A percentile compares a stretch with the other conserved stretches of the same genome.
phyloP scores from a whole-genome alignment of 1,140 invertebrate genomes.

The Homalodisca vitripennis region DNA sequence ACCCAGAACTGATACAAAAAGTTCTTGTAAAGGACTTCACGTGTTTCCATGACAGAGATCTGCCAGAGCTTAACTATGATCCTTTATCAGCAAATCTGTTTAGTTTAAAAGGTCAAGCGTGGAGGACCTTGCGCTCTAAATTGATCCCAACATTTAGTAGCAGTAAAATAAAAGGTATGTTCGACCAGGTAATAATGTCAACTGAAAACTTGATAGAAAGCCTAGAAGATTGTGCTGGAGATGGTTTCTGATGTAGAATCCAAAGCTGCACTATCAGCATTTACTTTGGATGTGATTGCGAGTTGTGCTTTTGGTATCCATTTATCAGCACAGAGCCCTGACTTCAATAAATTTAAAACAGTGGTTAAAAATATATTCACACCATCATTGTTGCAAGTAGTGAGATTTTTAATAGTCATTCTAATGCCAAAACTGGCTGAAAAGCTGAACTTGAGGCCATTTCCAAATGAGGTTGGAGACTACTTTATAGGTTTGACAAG shows the following conservation, averaged over 20 bases:
- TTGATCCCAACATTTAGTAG: slow-evolving; percentile 52
- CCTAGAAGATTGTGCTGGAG: slow-evolving; percentile 40
- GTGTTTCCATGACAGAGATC: no score
- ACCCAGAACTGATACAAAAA: no score
- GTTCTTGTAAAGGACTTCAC: no score
- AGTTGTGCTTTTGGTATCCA: slow-evolving; percentile 42
- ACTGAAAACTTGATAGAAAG: slow-evolving; percentile 38
- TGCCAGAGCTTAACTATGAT: slow-evolving; percentile 17
- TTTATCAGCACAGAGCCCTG: slow-evolving; percentile 31
- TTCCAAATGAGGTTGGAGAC: slow-evolving; percentile 36
- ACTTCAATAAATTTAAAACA: background rate
- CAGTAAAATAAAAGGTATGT: slow-evolving; percentile 54
- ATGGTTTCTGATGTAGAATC: slow-evolving; percentile 35
- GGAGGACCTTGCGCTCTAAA: slow-evolving; percentile 43
- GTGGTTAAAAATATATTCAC: slow-evolving; percentile 2
- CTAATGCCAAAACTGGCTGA: background rate
- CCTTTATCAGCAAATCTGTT: slow-evolving; percentile 16
- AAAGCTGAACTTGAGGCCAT: slow-evolving; percentile 15
- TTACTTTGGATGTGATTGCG: slow-evolving; percentile 41
- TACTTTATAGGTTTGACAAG: slow-evolving; percentile 40
- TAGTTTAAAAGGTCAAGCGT: slow-evolving; percentile 4
- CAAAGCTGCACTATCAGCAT: slow-evolving; percentile 27
- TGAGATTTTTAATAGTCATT: slow-evolving; percentile 1
- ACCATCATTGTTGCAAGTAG: background rate
- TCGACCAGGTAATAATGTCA: slow-evolving; percentile 46